Base-by-base conservation (phyloP, 2,113 vertebrate genomes). In the Uropsilus gracilis region DNA sequence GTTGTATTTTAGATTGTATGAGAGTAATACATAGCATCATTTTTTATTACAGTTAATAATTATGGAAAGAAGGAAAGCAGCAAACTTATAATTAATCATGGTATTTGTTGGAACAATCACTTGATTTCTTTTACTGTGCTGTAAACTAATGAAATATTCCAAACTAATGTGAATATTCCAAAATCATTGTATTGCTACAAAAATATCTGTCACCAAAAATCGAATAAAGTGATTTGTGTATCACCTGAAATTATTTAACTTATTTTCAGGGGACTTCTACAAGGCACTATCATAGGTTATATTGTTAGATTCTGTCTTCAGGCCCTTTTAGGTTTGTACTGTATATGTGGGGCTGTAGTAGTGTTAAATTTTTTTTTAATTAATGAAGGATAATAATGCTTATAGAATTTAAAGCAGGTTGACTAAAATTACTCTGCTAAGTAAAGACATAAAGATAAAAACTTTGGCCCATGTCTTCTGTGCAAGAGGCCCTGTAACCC, bases 31-130 rank as follows among this genome's bases (percentile, higher is more conserved):
- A 14, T 57, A 61, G 6, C 37, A 86, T 66, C 22, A 75, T 66
- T 94, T 90, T 88, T 80, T 14, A 77, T 82, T 12, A 37, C 39
- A 66, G 90, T 95, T 94, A 95, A 59, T 92, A 87, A 34, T 87
- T 89, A 72, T 5, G 3, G 81, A 42, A 76, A 61, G 68, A 73
- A 73, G 63, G 93, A 90, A 95, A 55, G 32, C 37, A 89, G 32
- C 48, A 82, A 12, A 73, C 39, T 90, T 66, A 77, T 11, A 86
- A 39, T 30, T 82, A 84, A 81, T 64, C 73, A 64, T 81, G 77
- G 22, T 63, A 93, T 46, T 83, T 14, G 37, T 64, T 46, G 22
- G 37, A 12, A 5, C 22, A 81, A 28, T 90, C 9, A 68, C 72
- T 93, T 90, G 46, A 53, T 94, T 96, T 81, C 42, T 94, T 77